These are phyloP conservation scores for Muscicapa striata DNA, from an alignment of 2,797 vertebrate species.

Conservation along the genomic window DNA sequence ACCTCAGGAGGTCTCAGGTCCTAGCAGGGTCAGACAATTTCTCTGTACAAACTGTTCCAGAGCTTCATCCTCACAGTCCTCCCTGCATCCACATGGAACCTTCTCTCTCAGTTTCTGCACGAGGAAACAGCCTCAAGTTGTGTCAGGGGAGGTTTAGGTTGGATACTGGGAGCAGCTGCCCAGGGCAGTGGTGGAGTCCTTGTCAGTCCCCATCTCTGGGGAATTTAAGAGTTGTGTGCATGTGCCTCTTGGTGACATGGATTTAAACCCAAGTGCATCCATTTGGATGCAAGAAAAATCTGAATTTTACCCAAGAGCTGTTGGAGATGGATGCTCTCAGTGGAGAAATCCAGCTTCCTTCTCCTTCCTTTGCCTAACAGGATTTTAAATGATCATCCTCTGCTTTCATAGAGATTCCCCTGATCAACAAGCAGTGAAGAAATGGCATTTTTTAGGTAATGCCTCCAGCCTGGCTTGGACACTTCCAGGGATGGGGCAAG, in stretches of 20 bases:
- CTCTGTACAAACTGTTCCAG: background rate
- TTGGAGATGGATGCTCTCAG: rapidly evolving
- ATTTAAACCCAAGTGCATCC: background rate
- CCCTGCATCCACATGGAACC: background rate
- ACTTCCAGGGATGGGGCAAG: background rate
- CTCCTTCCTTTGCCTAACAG: background rate
- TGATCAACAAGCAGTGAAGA: background rate
- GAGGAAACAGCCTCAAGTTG: background rate
- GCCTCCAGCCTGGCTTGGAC: background rate
- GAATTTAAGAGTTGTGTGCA: background rate
- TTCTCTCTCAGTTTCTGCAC: background rate
- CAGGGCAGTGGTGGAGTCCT: background rate
- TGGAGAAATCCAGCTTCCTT: background rate
- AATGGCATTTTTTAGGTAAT: background rate
- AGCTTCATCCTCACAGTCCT: background rate
- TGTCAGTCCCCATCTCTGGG: too few relatives aligned
- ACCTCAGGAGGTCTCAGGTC: background rate
- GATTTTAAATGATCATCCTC: background rate
- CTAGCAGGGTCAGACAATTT: background rate
- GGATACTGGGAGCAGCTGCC: background rate
- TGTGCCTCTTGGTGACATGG: background rate
- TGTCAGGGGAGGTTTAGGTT: background rate
- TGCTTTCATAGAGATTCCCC: background rate
- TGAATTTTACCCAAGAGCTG: background rate
- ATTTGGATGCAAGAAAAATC: background rate